phyloP scores from a whole-genome alignment of 2,797 vertebrate species.

The Sebastes alutus region DNA sequence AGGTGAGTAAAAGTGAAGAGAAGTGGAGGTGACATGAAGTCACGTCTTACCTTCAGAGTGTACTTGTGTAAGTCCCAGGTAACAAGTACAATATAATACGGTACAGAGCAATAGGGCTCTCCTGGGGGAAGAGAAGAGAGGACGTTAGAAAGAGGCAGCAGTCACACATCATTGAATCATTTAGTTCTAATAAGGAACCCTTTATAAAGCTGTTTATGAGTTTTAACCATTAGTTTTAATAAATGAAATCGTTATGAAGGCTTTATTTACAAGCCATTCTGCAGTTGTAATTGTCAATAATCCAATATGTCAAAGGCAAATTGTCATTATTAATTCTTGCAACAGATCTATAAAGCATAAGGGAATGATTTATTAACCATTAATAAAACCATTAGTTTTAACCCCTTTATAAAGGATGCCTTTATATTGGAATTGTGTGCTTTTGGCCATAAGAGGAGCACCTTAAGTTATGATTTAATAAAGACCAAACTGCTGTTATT shows the following conservation, averaged over 20 bases:
- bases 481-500: neutral
- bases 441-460: neutral
- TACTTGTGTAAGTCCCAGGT: constrained; percentile 93
- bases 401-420: neutral
- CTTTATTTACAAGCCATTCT: neutral
- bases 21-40: neutral
- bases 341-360: neutral
- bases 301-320: neutral
- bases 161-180: neutral
- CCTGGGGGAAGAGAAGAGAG: constrained; percentile 81
- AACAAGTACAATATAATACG: constrained; percentile 91
- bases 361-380: neutral
- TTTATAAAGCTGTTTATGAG: neutral
- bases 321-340: neutral
- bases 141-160: constrained; percentile 36
- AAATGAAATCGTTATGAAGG: neutral
- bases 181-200: neutral
- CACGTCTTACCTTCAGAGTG: constrained; percentile 92
- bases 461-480: neutral
- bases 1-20: constrained; percentile 6
- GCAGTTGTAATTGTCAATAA: neutral
- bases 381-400: neutral
- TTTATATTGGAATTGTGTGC: neutral
- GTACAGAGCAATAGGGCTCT: constrained; percentile 94
- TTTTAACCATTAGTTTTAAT: neutral